phyloP scores from a whole-genome alignment of 2,888 invertebrate genomes.

The Hypolimnas misippus region DNA sequence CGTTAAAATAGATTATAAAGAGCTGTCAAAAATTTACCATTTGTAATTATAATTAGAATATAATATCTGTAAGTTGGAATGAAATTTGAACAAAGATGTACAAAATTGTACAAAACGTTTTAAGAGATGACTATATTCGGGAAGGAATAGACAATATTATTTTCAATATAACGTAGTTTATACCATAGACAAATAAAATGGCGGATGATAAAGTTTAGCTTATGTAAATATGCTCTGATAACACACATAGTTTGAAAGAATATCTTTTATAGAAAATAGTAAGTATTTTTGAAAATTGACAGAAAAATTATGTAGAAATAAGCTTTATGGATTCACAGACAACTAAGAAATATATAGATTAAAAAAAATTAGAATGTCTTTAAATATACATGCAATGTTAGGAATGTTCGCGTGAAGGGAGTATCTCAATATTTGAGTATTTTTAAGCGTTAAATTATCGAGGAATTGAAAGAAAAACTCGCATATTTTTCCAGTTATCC shows the following conservation, averaged over 20 bases:
- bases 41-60: not conserved
- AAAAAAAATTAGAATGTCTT: not conserved
- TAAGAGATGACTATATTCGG: slow-evolving; percentile 5
- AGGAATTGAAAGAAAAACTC: slow-evolving; percentile 38
- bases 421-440: slow-evolving; percentile 77
- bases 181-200: slow-evolving; percentile 1
- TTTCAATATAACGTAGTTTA: slow-evolving; percentile 13
- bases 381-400: not conserved
- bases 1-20: slow-evolving; percentile 3
- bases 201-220: not conserved
- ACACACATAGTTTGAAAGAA: not conserved
- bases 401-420: not conserved
- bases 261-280: slow-evolving; percentile 4
- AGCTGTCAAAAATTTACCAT: not conserved
- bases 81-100: slow-evolving; percentile 6
- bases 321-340: slow-evolving; percentile 6
- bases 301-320: not conserved
- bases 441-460: slow-evolving; percentile 42
- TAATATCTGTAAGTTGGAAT: not conserved
- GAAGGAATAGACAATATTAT: slow-evolving; percentile 9
- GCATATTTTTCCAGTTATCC: slow-evolving; percentile 53
- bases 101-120: slow-evolving; percentile 12
- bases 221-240: not conserved
- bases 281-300: slow-evolving; percentile 7
- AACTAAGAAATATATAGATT: not conserved